Base-by-base conservation (phyloP, 2,113 vertebrate species). In the Podarcis raffonei region DNA sequence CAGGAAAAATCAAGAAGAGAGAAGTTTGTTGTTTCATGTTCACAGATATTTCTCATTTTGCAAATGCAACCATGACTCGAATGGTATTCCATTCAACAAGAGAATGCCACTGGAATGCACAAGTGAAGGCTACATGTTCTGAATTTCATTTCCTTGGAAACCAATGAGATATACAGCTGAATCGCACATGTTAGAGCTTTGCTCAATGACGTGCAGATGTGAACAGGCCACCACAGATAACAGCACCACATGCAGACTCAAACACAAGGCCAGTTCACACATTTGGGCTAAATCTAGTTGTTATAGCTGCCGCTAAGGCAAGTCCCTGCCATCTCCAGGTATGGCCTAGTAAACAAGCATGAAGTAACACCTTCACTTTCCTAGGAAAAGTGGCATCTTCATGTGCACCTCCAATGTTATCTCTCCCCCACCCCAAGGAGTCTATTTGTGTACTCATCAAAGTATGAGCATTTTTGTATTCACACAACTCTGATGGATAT, bases 1-100 rank as follows among this genome's bases (percentile, higher is more conserved):
- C 13, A 65, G 3, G 93, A 81, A 57, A 92, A 94, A 93, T 92
- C 90, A 94, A 87, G 82, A 88, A 65, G 81, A 93, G 0, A 66
- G 30, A 42, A 27, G 48, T 53, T 53, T 9, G 7, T 2, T 23
- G 48, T 12, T 71, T 22, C 42, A n/a, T 13, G 1, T 13, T 74
- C n/a, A 48, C n/a, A 62, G 20, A 15, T 22, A 72, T 16, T 16
- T 35, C 23, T 39, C 20, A 39, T 15, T 16, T 68, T 68, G 27
- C 5, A 42, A 27, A 42, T 12, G 9, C 32, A 69, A 22, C 27
- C 32, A 20, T n/a, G 66, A 25, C 13, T 72, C 32, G 13, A 27
- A 48, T 12, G 23, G 22, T 6, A 78, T 78, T 48, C 39, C 76
- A 48, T 42, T 39, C 6, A 78, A 11, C 39, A 78, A 42, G 23